Percentiles rank a stretch among this genome's conserved stretches.
phyloP scores from a whole-genome alignment of 2,888 invertebrate genomes.

The Sinopyrophorus schimmeli region DNA sequence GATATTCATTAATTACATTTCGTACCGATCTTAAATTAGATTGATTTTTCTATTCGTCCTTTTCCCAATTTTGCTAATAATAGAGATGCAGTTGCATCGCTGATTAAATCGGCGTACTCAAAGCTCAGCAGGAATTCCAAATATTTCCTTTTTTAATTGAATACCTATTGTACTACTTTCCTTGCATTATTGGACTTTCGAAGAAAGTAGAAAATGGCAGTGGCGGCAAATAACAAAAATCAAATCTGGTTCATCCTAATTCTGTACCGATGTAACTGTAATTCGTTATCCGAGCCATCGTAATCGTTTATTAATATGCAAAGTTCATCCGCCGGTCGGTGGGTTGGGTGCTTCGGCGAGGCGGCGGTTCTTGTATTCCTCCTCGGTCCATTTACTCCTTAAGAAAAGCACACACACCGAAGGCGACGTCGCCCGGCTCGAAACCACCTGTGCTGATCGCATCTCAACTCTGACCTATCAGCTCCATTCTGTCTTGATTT shows the following conservation, averaged over 20 bases:
- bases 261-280: constrained; percentile 23
- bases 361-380: no score
- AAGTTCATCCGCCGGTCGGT: no score
- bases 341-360: constrained; percentile 28
- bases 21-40: no score
- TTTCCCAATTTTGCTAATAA: no score
- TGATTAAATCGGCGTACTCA: no score
- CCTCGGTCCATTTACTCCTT: constrained; percentile 35
- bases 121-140: no score
- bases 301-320: constrained; percentile 29
- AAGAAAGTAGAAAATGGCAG: constrained; percentile 3
- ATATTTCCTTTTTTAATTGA: no score
- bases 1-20: no score
- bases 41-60: no score
- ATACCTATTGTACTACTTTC: no score
- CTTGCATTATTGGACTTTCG: no score
- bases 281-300: constrained; percentile 25
- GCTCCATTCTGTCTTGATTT: constrained; percentile 35
- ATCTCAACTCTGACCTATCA: constrained; percentile 39
- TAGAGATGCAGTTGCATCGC: no score
- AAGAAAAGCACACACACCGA: constrained; percentile 30
- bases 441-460: constrained; percentile 35
- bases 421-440: constrained; percentile 23
- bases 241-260: constrained; percentile 22
- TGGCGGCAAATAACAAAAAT: constrained; percentile 12